Evolutionary conservation across 2,797 vertebrate genomes (phyloP).

Genomic region (Benthosema pterotum): DNA sequence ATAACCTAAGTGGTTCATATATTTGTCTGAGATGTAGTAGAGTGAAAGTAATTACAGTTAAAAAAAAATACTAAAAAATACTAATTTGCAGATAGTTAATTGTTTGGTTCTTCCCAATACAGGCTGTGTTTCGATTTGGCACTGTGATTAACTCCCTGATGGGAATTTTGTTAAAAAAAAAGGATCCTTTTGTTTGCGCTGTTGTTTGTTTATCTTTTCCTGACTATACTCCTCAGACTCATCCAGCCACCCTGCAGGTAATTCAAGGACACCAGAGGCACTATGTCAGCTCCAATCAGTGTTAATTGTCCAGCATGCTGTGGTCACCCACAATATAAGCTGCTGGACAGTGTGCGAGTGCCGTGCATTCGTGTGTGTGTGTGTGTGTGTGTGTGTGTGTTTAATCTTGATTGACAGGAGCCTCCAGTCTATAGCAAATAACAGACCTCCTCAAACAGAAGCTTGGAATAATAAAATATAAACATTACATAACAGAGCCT

Average conservation of each 20-base stretch:
- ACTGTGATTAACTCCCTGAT: constrained; percentile 49
- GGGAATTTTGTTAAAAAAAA: constrained; percentile 48
- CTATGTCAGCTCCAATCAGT: constrained; percentile 62
- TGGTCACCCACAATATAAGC: constrained; percentile 59
- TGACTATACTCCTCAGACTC: too few relatives aligned
- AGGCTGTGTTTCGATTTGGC: constrained; percentile 48
- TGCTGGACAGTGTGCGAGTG: constrained; percentile 51
- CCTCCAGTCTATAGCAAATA: constrained; percentile 57
- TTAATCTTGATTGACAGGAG: constrained; percentile 52
- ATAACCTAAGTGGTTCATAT: too few relatives aligned
- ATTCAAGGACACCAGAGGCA: constrained; percentile 62
- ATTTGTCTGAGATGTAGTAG: too few relatives aligned
- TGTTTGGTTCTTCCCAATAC: constrained; percentile 48
- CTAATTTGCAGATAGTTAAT: too few relatives aligned
- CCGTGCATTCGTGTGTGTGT: background rate
- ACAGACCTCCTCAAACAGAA: constrained; percentile 42
- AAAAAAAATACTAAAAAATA: too few relatives aligned
- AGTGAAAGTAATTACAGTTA: too few relatives aligned
- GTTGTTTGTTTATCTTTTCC: too few relatives aligned
- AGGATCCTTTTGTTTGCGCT: too few relatives aligned
- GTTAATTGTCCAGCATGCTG: constrained; percentile 47
- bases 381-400: constrained; percentile 15
- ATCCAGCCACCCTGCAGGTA: constrained; percentile 17
- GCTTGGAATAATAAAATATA: constrained; percentile 21
- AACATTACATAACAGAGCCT: background rate